Conservation (phyloP, 2,888 invertebrate genomes). For the Flexamia atlantica region DNA sequence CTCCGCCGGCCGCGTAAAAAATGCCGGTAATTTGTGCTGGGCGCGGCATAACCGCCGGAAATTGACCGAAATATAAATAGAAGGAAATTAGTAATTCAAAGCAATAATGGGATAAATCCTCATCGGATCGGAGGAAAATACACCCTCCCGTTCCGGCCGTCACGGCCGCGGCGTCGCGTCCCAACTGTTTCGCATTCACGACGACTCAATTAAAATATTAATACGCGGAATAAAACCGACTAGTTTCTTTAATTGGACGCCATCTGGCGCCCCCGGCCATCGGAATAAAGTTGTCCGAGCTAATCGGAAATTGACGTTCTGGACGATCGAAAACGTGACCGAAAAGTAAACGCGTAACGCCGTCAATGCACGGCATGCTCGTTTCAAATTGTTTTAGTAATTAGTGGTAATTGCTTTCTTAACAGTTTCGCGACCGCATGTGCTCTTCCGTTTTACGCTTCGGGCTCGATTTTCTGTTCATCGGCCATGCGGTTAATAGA, state of each 20-base stretch:
- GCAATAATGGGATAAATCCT: constrained; percentile 66
- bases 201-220: constrained; percentile 56
- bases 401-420: constrained; percentile 40
- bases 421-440: constrained; percentile 18
- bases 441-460: constrained; percentile 4
- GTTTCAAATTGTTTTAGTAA: constrained; percentile 31
- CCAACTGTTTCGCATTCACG: constrained; percentile 30
- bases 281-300: constrained; percentile 50
- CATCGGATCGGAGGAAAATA: constrained; percentile 60
- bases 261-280: constrained; percentile 29
- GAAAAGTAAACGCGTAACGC: constrained; percentile 41
- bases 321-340: constrained; percentile 54
- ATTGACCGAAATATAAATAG: constrained; percentile 66
- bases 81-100: constrained; percentile 66
- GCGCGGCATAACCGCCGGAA: constrained; percentile 65
- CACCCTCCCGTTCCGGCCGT: constrained; percentile 58
- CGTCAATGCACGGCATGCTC: constrained; percentile 34
- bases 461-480: not conserved
- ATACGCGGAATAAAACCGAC: constrained; percentile 44
- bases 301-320: constrained; percentile 55
- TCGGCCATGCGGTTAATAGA: not conserved
- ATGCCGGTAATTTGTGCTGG: constrained; percentile 65
- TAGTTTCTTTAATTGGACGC: constrained; percentile 48
- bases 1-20: constrained; percentile 63
- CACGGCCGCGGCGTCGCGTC: constrained; percentile 35